Base-by-base conservation (phyloP, 2,113 vertebrate genomes). In the Prunella himalayana region DNA sequence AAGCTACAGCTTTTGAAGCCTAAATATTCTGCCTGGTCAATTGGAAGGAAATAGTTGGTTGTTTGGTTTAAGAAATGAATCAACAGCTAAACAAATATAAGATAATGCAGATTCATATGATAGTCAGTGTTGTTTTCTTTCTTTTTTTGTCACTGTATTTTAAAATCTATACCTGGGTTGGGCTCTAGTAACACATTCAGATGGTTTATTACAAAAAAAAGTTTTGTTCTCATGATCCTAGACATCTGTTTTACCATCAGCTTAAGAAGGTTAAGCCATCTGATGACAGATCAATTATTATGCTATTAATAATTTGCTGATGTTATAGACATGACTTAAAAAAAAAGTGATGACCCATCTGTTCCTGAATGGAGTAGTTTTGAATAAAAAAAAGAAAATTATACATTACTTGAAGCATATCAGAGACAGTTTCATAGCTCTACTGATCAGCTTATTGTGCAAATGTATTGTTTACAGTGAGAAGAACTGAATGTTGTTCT, bases 101-200 rank as follows among this genome's bases (percentile, higher is more conserved):
- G 86, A 84, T 96, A 94, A 97, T 96, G 86, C 22, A 95, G 81
- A 91, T 91, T 88, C 92, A 72, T 83, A 79, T 23, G 57, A 66
- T 54, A 63, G 44, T 41, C 63, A n/a, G 54, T 75, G 60, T 79
- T 63, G 12, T 82, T 94, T 93, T 9, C 5, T 95, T 78, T 70
- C 28, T 88, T 71, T 47, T 88, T 88, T 59, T 97, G 47, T 71
- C 50, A 82, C 51, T 95, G 92, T 95, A 96, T 97, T 95, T 97
- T 95, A 97, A 98, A 93, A 97, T 94, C 68, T 90, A 92, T 95
- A 95, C 94, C 92, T 97, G 73, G 18, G n/a, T 89, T 88, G 95
- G 37, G 45, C 45, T 66, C 24, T 68, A 71, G 13, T 33, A 86
- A 66, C 7, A 16, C 12, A 88, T 91, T 91, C 19, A 71, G 49